phyloP scores from a whole-genome alignment of 2,113 vertebrate species.

The Gyps fulvus region DNA sequence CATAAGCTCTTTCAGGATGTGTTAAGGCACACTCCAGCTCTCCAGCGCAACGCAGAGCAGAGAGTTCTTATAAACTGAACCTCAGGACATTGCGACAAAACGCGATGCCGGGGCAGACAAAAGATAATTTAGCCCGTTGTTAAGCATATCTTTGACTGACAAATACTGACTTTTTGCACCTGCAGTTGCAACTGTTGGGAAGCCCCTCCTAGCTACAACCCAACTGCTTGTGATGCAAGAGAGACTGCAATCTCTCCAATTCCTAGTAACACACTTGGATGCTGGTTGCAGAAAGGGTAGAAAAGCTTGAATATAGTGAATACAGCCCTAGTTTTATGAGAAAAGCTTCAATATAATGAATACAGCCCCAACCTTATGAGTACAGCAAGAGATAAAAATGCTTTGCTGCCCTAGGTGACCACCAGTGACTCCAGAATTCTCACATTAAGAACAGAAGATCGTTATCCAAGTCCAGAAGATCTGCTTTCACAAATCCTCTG shows the following conservation, averaged over 20 bases:
- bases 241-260: neutral
- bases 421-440: neutral
- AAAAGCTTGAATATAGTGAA: neutral
- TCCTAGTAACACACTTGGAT: accelerated
- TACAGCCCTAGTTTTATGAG: neutral
- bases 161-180: neutral
- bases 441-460: neutral
- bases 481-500: neutral
- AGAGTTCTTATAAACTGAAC: neutral
- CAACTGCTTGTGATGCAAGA: no score
- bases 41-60: accelerated
- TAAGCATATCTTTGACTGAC: neutral
- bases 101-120: accelerated
- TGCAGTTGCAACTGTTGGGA: accelerated
- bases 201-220: neutral
- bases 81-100: neutral
- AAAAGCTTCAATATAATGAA: neutral
- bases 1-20: accelerated
- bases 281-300: neutral
- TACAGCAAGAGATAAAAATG: neutral
- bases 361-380: neutral
- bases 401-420: neutral
- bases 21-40: neutral
- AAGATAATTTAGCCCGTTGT: accelerated
- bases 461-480: neutral